phyloP scores from a whole-genome alignment of 2,797 vertebrate species.

The Amblyraja radiata region DNA sequence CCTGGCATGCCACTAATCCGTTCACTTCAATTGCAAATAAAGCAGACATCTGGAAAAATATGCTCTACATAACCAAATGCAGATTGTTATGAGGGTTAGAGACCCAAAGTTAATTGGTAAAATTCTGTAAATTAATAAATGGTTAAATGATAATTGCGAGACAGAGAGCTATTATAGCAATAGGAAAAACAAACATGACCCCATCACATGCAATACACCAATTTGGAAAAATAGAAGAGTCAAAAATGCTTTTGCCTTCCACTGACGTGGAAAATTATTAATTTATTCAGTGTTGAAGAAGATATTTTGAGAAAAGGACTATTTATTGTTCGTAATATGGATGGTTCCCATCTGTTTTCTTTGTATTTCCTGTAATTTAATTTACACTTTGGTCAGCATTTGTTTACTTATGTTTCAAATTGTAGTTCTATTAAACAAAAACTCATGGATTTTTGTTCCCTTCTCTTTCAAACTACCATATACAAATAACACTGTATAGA shows the following conservation, averaged over 20 bases:
- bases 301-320: not conserved
- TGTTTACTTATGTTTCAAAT: not conserved
- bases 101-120: not conserved
- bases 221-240: slow-evolving; percentile 16
- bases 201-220: slow-evolving; percentile 26
- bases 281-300: not conserved
- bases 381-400: not conserved
- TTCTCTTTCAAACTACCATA: not conserved
- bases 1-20: not conserved
- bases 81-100: slow-evolving; percentile 55
- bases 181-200: slow-evolving; percentile 41
- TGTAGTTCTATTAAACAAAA: not conserved
- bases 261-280: slow-evolving; percentile 1
- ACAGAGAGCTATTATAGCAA: slow-evolving; percentile 36
- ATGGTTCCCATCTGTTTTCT: not conserved
- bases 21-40: not conserved
- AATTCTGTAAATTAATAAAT: slow-evolving; percentile 35
- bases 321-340: not conserved
- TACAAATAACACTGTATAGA: not conserved
- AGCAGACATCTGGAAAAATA: slow-evolving; percentile 1
- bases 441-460: not conserved
- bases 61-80: not conserved
- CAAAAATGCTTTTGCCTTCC: not conserved
- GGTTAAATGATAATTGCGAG: not conserved
- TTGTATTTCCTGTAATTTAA: not conserved